Base-by-base conservation (phyloP, 2,797 vertebrate genomes). In the Phalanger gymnotis region DNA sequence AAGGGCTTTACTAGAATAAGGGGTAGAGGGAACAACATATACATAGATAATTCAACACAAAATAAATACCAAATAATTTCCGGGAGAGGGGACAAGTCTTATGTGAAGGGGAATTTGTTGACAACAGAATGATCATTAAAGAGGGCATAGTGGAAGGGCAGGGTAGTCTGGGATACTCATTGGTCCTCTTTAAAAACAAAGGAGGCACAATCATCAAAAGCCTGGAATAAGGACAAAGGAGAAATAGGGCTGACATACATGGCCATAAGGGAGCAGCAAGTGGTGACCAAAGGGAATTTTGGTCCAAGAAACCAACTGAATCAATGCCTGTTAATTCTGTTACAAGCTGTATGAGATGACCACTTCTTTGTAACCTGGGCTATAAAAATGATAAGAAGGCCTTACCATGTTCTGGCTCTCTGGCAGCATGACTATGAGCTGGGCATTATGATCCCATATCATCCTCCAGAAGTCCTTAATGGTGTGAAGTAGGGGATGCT, bases 381-480 rank as follows among this genome's bases (percentile, higher is more conserved):
- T 51, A 4, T 58, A 31, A 53, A 47, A 53, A 31, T 13, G 53
- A 91, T 53, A 14, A 2, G n/a, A 91, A 12, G 28, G 90, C 93
- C 98, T 52, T 98, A 99, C 99, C 99, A 99, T 99, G 95, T 98
- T 98, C 97, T 99, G 99, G 94, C 99, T 98, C 94, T 99, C 99
- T 73, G 98, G 99, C 97, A 99, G 99, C 96, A 99, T 99, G 93
- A 99, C 98, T 51, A 99, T 99, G 94, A 99, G 97, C 96, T 99
- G 99, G 90, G 98, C 98, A 28, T 99, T 99, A 96, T 99, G 99
- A 96, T 99, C 99, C 99, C 99, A 99, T 96, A 99, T 99, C 99
- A 99, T 99, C 98, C 98, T 99, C 99, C 99, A 99, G 98, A 99
- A 99, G 98, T 99, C 99, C 96, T 99, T 99, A 91, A 99, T 98